Evolutionary conservation across 64 coral and sea anemone species (phyloP).

Genomic region (Hydrozoanthus tunicans): DNA sequence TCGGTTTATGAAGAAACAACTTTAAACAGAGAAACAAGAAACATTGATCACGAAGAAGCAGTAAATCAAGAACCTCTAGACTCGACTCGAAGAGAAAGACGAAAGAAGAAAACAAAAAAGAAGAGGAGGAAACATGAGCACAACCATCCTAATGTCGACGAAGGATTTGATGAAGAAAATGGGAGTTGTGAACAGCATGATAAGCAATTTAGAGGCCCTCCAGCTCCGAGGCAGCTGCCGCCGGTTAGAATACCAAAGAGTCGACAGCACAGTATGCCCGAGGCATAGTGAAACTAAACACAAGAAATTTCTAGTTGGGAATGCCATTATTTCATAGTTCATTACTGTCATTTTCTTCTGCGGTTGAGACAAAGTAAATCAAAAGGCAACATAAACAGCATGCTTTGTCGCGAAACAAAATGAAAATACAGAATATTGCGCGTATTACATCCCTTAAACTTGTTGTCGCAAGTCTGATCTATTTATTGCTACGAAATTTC

Average conservation of each 20-base stretch:
- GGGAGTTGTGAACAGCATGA: background rate
- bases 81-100: background rate
- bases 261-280: background rate
- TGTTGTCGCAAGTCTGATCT: no score
- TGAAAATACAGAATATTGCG: no score
- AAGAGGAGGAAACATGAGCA: background rate
- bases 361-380: no score
- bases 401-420: no score
- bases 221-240: slow-evolving; percentile 5
- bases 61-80: background rate
- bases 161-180: slow-evolving; percentile 32
- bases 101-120: slow-evolving; percentile 25
- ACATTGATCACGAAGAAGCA: background rate
- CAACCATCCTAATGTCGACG: background rate
- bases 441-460: no score
- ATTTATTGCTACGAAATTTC: no score
- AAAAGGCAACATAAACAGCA: no score
- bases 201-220: background rate
- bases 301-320: no score
- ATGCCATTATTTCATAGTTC: no score
- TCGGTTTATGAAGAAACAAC: background rate
- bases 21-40: background rate
- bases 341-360: no score
- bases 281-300: background rate
- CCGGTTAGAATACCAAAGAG: background rate